Conservation (phyloP, 2,113 vertebrate genomes). For the Paradisaea rubra region DNA sequence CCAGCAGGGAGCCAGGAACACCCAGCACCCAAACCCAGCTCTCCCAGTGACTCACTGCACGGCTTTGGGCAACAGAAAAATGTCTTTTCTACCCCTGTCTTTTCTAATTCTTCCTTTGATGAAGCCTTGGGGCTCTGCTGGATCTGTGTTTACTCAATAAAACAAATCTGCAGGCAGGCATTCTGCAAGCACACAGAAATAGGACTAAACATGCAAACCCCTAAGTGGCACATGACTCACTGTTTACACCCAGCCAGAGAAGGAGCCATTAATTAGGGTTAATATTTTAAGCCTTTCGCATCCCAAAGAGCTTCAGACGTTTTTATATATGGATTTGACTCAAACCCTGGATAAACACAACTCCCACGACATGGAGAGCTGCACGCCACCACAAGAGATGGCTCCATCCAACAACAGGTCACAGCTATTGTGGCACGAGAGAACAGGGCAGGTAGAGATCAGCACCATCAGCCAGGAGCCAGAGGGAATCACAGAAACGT, state of each 20-base stretch:
- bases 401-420: neutral
- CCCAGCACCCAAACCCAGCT: neutral
- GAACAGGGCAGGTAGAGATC: neutral
- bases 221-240: conserved; percentile 54
- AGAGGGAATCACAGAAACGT: neutral
- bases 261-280: conserved; percentile 37
- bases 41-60: conserved; percentile 31
- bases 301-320: neutral
- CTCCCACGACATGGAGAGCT: neutral
- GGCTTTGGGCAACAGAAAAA: neutral
- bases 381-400: neutral
- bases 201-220: conserved; percentile 52
- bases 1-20: neutral
- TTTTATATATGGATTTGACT: conserved; percentile 33
- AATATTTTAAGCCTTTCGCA: conserved; percentile 51
- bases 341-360: conserved; percentile 9
- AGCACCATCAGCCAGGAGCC: neutral
- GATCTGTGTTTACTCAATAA: neutral
- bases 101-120: neutral
- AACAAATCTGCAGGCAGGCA: conserved; percentile 19
- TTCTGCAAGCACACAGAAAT: conserved; percentile 8
- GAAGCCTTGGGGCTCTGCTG: neutral
- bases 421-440: accelerated
- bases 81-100: neutral
- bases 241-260: conserved; percentile 41